Evolutionary conservation across 1,140 invertebrate species (phyloP).

Genomic region (Sminthurinus signatus): DNA sequence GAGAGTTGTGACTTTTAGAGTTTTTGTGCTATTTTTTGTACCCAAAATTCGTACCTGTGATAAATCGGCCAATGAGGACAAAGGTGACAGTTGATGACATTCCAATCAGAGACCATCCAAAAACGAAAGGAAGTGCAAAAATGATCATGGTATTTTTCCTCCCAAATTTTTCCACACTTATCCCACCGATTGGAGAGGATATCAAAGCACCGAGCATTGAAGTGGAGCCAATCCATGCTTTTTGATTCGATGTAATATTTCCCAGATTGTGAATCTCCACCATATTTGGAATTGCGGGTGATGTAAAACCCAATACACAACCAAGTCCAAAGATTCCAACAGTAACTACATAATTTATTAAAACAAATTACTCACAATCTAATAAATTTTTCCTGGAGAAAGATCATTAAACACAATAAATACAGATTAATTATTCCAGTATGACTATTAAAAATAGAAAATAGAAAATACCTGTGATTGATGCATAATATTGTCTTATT

Average conservation of each 20-base stretch:
- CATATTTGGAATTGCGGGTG: conserved; percentile 61
- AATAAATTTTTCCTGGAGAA: not conserved
- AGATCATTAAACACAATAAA: not conserved
- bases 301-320: conserved; percentile 66
- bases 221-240: conserved; percentile 62
- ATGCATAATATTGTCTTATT: conserved; percentile 6
- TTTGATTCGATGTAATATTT: conserved; percentile 48
- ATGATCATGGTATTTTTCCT: conserved; percentile 47
- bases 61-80: conserved; percentile 12
- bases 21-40: not conserved
- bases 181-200: conserved; percentile 36
- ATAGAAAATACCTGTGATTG: not conserved
- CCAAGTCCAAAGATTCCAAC: conserved; percentile 53
- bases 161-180: conserved; percentile 48
- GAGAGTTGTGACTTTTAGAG: too few relatives aligned
- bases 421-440: not conserved
- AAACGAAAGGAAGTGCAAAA: conserved; percentile 8
- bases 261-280: conserved; percentile 49
- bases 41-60: conserved; percentile 33
- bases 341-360: conserved; percentile 46
- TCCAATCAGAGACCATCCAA: conserved; percentile 14
- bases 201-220: conserved; percentile 32
- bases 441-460: conserved; percentile 4
- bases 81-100: conserved; percentile 1
- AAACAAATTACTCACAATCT: not conserved